Evolutionary conservation across 2,797 vertebrate species (phyloP).

Genomic region (Acrossocheilus fasciatus): DNA sequence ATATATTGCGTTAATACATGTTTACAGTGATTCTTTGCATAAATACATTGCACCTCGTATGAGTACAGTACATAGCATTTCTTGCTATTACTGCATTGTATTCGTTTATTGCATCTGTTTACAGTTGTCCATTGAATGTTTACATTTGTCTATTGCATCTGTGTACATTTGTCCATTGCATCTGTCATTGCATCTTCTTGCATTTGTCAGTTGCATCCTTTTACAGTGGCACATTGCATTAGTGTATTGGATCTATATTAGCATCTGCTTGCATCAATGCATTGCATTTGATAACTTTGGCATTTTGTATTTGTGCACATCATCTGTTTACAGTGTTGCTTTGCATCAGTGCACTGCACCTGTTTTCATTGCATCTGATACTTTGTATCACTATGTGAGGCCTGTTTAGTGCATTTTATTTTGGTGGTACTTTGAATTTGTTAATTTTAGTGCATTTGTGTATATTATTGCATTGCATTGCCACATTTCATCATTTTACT

Average conservation of each 20-base stretch:
- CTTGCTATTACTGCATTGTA: neutral
- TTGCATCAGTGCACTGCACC: no score
- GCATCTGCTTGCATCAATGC: neutral
- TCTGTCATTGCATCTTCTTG: neutral
- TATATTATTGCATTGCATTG: neutral
- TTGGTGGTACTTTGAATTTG: neutral
- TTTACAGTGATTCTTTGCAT: neutral
- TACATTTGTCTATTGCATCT: neutral
- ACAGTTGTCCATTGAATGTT: neutral
- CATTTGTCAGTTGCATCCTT: neutral
- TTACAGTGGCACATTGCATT: neutral
- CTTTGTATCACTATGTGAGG: neutral
- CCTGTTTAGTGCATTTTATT: neutral
- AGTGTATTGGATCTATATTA: neutral
- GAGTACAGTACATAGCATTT: neutral
- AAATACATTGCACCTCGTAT: neutral
- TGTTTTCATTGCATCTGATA: neutral
- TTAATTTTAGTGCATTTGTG: neutral
- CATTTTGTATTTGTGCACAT: neutral
- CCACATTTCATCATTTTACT: neutral
- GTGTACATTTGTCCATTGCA: neutral
- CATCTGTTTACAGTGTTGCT: neutral
- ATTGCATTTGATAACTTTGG: neutral
- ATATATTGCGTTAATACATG: neutral
- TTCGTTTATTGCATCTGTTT: neutral